Conservation (phyloP, 2,797 vertebrate genomes). For the Bovichtus diacanthus region DNA sequence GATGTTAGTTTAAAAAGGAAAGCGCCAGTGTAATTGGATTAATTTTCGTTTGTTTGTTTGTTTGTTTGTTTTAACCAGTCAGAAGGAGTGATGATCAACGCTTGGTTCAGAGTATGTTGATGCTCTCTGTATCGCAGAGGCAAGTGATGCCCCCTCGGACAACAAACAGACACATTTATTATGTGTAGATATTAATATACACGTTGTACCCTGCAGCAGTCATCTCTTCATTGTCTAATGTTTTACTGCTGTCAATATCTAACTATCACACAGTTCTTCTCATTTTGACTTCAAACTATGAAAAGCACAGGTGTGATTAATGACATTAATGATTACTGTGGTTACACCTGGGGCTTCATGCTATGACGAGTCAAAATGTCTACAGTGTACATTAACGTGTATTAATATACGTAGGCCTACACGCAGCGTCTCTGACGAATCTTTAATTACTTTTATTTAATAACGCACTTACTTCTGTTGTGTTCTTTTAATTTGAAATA, state of each 20-base stretch:
- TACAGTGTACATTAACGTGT: neutral
- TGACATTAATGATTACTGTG: neutral
- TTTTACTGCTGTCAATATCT: neutral
- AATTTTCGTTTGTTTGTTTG: no score
- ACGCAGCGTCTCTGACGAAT: no score
- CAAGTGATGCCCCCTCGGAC: neutral
- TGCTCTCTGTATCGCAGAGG: neutral
- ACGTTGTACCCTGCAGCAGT: neutral
- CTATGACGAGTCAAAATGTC: slow-evolving; percentile 8
- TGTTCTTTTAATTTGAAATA: no score
- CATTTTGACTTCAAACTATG: slow-evolving; percentile 13
- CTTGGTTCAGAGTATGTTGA: neutral
- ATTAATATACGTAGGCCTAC: neutral
- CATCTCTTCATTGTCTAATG: neutral
- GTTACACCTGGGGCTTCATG: slow-evolving; percentile 18
- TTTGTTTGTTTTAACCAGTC: neutral
- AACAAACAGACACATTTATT: neutral
- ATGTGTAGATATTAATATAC: neutral
- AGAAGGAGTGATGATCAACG: neutral
- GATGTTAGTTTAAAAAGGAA: slow-evolving; percentile 8
- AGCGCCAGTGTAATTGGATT: neutral
- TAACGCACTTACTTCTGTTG: no score
- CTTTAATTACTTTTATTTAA: neutral
- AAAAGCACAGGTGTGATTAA: neutral
- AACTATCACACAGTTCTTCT: neutral